Base-by-base conservation (phyloP, 2,113 vertebrate species). In the Gavialis gangeticus region DNA sequence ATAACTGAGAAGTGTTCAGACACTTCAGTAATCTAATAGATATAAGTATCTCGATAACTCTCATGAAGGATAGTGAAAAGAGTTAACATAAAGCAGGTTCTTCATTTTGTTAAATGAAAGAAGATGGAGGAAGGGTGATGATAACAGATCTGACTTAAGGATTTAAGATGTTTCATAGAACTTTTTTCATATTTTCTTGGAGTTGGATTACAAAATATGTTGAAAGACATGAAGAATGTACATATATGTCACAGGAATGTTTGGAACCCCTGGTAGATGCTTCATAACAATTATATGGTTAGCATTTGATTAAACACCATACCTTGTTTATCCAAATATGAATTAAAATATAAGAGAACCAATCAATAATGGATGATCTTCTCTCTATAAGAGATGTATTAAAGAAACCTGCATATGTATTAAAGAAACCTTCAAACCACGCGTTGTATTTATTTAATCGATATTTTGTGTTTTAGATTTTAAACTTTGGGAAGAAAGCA, bases 151-250 rank as follows among this genome's bases (percentile, higher is more conserved):
- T 79, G 3, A 7, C 64, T 84, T 87, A 93, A 24, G n/a, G 22
- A 84, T 28, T 77, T 46, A 87, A 21, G 82, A 84, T 82, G 46
- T 66, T 92, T 78, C 87, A 75, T 85, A 79, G 90, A 94, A 82
- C 30, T 85, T 34, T 93, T 80, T 63, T 85, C 57, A 46, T 75
- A 78, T 82, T 63, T 85, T 90, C 92, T 13, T 73, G 6, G 6
- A 46, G 46, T 46, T 37, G 37, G 34, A 46, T 73, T 73, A 73
- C 56, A 6, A 87, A 83, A 2, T 88, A 17, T 57, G 90, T 56
- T 80, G 46, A 18, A 66, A 91, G 5, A 46, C 24, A 7, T 24
- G 13, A 46, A 37, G 46, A 25, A 37, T 46, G 21, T 71, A 79
- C 4, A 28, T 46, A 25, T 13, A 2, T 83, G 8, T 80, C 24